phyloP scores from a whole-genome alignment of 2,888 invertebrate genomes.

The Dioctria linearis region DNA sequence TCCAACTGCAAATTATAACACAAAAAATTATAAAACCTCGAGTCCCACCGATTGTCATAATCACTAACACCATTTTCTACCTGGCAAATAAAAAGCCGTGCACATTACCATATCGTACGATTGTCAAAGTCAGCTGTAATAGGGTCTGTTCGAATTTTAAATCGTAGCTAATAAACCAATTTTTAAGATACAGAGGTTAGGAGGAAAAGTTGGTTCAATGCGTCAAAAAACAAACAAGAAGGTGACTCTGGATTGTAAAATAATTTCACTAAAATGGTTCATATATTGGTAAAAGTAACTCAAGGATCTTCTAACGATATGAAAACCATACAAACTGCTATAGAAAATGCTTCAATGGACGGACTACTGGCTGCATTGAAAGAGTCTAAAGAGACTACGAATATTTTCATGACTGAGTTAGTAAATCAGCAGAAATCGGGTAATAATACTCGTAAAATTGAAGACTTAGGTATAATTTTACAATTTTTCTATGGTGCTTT shows the following conservation, averaged over 20 bases:
- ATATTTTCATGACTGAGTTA: neutral
- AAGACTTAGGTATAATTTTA: neutral
- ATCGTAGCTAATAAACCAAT: no score
- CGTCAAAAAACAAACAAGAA: neutral
- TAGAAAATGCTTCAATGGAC: neutral
- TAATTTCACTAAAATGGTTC: neutral
- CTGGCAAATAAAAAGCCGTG: conserved; percentile 24
- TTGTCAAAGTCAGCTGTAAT: conserved; percentile 32
- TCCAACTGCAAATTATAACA: conserved; percentile 32
- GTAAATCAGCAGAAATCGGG: neutral
- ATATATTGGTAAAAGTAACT: neutral
- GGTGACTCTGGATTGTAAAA: neutral
- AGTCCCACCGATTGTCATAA: conserved; percentile 33
- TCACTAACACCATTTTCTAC: conserved; percentile 48
- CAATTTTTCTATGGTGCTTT: neutral
- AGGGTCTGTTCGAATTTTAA: no score
- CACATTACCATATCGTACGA: neutral
- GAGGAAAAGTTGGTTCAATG: no score
- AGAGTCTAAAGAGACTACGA: conserved; percentile 5
- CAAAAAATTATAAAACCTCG: conserved; percentile 38
- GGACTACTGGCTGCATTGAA: neutral
- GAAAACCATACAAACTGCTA: neutral
- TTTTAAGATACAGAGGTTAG: no score
- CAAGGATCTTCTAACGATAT: neutral
- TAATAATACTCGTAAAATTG: conserved; percentile 1